Evolutionary conservation across 2,113 vertebrate species (phyloP), one percentile per base, ranked within the genome.

Genomic region (Nymphicus hollandicus): DNA sequence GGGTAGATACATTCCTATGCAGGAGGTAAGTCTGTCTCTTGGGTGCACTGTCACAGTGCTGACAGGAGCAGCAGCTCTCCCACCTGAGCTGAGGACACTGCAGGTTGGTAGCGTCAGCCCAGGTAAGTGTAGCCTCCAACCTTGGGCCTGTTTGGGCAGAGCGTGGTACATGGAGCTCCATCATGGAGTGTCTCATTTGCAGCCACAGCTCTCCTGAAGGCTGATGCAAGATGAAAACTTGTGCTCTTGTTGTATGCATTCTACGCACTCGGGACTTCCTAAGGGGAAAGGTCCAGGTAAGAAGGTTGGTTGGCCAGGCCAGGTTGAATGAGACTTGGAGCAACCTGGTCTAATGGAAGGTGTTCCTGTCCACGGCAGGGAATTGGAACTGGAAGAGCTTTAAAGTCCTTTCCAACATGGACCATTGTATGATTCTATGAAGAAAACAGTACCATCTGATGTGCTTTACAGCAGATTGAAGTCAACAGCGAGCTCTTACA

Each of bases 381-480:
- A 15, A 22, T 35, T 35, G 33, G 33, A 58, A 35, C 56, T 58
- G 33, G 13, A 24, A 24, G 14, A 58, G 22, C 22, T 58, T 58
- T 35, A 5, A 58, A 58, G 33, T 35, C 22, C 22, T 6, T 58
- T 58, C 6, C 13, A 24, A 24, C 33, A 24, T 7, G 3, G 22
- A 24, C 56, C 22, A 7, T 58, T 58, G 13, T 35, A 10, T 35
- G 13, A 35, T 58, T 58, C 56, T 35, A 3, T 35, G 56, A 58
- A 35, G 56, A 27, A 58, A 24, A 31, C 1, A 4, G 11, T 20
- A 31, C 1, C 2, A 1, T 41, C 12, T 20, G 4, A 12, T 7
- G 44, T 16, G 28, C 50, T 41, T 61, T n/a, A 11, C 2, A 17
- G 29, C 4, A 4, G 10, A 22, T 10, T 31, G 65, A 79, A 55